These are phyloP conservation scores for Trissolcus brochymenae DNA, from an alignment of 2,888 invertebrate genomes.

Conservation along the genomic window DNA sequence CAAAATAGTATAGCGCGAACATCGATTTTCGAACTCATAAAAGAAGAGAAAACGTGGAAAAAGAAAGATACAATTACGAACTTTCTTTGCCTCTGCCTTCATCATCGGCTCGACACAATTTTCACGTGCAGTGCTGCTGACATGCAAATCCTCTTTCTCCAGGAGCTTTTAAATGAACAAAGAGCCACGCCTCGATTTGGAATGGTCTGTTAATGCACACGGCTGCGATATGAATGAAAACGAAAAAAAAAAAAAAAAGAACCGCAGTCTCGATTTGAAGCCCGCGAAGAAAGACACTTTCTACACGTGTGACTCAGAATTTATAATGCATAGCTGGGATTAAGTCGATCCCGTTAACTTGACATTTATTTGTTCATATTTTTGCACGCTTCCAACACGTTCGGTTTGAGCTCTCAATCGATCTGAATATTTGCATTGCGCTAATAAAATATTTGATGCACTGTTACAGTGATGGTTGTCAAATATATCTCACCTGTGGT, in stretches of 20 bases:
- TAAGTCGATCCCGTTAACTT: constrained; percentile 17
- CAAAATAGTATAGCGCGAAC: neutral
- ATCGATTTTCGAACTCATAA: constrained; percentile 11
- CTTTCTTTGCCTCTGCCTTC: constrained; percentile 43
- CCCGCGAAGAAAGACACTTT: constrained; percentile 30
- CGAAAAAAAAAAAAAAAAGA: constrained; percentile 10
- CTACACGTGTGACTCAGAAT: constrained; percentile 29
- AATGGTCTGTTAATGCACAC: constrained; percentile 46
- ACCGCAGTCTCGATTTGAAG: constrained; percentile 19
- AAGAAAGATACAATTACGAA: constrained; percentile 30
- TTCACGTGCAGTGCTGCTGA: constrained; percentile 41
- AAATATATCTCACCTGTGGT: too few relatives aligned
- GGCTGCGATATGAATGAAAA: constrained; percentile 31
- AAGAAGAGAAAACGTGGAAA: constrained; percentile 3
- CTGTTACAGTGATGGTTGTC: too few relatives aligned
- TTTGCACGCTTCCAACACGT: neutral
- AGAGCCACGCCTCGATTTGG: constrained; percentile 50
- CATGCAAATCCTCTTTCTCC: constrained; percentile 54
- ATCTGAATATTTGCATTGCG: constrained; percentile 4
- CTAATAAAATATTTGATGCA: neutral
- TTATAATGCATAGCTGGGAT: constrained; percentile 28
- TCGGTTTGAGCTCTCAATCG: neutral
- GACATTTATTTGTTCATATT: constrained; percentile 14
- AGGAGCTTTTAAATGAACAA: constrained; percentile 54
- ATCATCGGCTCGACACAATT: constrained; percentile 45